Percentiles rank a stretch among this genome's conserved stretches.
These are phyloP conservation scores for Chelonia mydas DNA, from an alignment of 2,797 vertebrate species.

Conservation along the genomic window DNA sequence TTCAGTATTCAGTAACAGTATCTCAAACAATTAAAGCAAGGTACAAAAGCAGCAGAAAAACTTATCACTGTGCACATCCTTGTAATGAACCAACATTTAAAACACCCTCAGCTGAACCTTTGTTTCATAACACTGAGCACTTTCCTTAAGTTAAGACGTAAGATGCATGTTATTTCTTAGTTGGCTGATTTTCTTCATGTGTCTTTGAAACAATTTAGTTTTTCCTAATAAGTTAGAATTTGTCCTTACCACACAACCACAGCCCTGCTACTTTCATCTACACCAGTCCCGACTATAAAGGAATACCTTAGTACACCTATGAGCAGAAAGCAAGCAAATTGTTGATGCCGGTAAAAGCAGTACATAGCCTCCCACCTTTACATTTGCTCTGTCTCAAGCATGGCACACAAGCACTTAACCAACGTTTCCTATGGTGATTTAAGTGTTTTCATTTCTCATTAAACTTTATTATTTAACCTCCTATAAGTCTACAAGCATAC, in stretches of 20 bases:
- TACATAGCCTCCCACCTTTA: background rate
- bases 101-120: background rate
- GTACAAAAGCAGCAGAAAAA: background rate
- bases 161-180: too few species aligned
- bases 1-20: background rate
- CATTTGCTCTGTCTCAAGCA: background rate
- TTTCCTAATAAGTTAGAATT: background rate
- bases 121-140: accelerated
- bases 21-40: background rate
- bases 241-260: background rate
- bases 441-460: background rate
- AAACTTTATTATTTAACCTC: background rate
- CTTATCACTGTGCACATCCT: background rate
- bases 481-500: background rate
- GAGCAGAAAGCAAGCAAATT: background rate
- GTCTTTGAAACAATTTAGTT: background rate
- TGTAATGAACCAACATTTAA: background rate
- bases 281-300: background rate
- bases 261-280: background rate
- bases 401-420: background rate
- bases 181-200: background rate
- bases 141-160: background rate
- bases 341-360: background rate
- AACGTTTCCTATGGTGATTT: background rate
- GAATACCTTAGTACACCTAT: background rate